Base-by-base conservation (phyloP, 2,113 vertebrate genomes). In the Prochilodus magdalenae region DNA sequence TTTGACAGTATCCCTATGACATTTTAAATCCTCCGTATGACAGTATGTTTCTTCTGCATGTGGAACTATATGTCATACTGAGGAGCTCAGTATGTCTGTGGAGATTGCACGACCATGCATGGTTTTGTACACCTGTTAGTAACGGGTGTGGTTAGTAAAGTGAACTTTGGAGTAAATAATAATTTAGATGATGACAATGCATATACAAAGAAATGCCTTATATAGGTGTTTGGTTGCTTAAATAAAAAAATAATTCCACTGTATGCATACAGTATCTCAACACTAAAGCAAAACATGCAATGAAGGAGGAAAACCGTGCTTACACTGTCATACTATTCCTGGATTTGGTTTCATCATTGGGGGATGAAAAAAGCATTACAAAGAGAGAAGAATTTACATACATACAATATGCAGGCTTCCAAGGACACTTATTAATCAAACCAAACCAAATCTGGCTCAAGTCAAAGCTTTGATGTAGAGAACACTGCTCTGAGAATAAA, bases 391-490 rank as follows among this genome's bases (percentile, higher is more conserved):
- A 76, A 92, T 90, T 86, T 88, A 84, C 88, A 71, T 79, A 36
- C 53, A 36, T 60, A 30, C 29, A 33, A 24, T 15, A 73, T 27
- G 71, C 27, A 53, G 69, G 69, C 40, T 63, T 63, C n/a, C 62
- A 65, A 36, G 16, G 65, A 86, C 57, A 83, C 36, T 30, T 51
- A 70, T 82, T 82, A 88, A 86, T 85, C 76, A 89, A 90, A 88
- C 89, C 84, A 83, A 51, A 84, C 27, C 60, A 67, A 88, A 88
- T 79, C 81, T 80, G 84, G 73, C 80, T 11, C 83, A 88, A 30
- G 72, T 60, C 73, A 69, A 86, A 88, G 66, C 89, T 90, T 89
- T 90, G 87, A 91, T 88, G 86, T 91, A 18, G 83, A 78, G 86
- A 90, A 86, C 2, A 70, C 80, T 59, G 62, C 3, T 36, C 84